Conservation (phyloP, 2,888 invertebrate species). For the Litoditis marina region DNA sequence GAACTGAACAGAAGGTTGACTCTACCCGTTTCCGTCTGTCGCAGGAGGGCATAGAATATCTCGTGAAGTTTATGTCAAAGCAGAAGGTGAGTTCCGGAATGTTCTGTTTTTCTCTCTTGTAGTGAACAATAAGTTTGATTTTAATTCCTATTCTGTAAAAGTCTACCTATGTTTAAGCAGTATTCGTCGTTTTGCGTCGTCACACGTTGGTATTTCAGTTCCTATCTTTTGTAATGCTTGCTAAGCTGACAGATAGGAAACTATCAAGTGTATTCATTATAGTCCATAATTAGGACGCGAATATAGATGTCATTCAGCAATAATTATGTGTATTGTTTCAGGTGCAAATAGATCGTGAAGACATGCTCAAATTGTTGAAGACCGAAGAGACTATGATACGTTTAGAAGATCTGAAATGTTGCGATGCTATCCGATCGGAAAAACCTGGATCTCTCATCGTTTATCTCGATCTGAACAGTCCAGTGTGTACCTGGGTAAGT, state of each 20-base stretch:
- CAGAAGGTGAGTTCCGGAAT: conserved; percentile 29
- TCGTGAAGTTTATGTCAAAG: conserved; percentile 41
- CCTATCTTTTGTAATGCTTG: too few species aligned
- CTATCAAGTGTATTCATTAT: neutral
- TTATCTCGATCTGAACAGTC: conserved; percentile 41
- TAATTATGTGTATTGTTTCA: neutral
- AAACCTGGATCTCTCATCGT: conserved; percentile 38
- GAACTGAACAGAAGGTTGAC: conserved; percentile 71
- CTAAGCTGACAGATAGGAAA: too few species aligned
- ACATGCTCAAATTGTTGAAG: conserved; percentile 41
- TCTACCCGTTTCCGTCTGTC: conserved; percentile 41
- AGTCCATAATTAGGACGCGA: neutral
- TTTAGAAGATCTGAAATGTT: conserved; percentile 34
- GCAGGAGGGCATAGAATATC: conserved; percentile 42
- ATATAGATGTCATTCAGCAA: neutral
- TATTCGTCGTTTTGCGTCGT: too few species aligned
- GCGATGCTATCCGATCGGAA: conserved; percentile 30
- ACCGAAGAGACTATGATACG: conserved; percentile 38
- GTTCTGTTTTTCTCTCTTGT: neutral
- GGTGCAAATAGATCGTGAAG: conserved; percentile 32
- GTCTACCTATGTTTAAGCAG: neutral
- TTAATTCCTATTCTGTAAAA: neutral
- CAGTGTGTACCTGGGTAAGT: conserved; percentile 48
- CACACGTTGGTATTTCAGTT: too few species aligned
- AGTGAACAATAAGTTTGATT: too few species aligned